Conservation (phyloP, 2,113 vertebrate genomes). For the Pelmatolapia mariae region DNA sequence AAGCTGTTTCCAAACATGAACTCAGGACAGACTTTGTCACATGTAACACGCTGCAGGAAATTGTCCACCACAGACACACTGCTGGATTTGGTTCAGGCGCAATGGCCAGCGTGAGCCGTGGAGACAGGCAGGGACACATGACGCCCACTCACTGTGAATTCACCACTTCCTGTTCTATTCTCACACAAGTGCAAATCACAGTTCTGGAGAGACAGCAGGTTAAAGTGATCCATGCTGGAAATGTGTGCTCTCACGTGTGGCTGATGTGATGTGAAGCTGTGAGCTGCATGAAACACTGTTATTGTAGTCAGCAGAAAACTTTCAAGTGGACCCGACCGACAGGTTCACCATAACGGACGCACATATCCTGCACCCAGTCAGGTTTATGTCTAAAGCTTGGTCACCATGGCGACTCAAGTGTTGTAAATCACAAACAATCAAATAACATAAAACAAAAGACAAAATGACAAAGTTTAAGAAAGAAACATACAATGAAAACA, state of each 20-base stretch:
- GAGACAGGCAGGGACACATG: not conserved
- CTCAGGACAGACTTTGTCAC: not conserved
- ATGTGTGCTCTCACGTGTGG: not conserved
- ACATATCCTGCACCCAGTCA: not conserved
- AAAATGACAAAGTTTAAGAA: not conserved
- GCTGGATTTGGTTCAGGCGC: not conserved
- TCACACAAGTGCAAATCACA: not conserved
- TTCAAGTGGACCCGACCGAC: not conserved
- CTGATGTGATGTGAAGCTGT: not conserved
- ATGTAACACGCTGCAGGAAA: not conserved
- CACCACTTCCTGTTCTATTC: not conserved
- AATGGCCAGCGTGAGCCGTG: not conserved
- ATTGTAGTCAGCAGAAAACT: not conserved
- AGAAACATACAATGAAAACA: not conserved
- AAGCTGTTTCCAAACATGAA: not conserved
- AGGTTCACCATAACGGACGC: not conserved
- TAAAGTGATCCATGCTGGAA: not conserved
- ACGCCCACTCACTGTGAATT: not conserved
- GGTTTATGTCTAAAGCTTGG: not conserved
- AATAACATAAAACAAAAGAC: not conserved
- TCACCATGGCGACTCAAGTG: not conserved
- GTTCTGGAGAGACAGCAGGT: not conserved
- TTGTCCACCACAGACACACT: not conserved
- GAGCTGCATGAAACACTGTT: not conserved
- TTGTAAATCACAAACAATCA: accelerated